These are phyloP conservation scores for Hystrix cristata DNA, from an alignment of 2,113 vertebrate species.

Conservation along the genomic window DNA sequence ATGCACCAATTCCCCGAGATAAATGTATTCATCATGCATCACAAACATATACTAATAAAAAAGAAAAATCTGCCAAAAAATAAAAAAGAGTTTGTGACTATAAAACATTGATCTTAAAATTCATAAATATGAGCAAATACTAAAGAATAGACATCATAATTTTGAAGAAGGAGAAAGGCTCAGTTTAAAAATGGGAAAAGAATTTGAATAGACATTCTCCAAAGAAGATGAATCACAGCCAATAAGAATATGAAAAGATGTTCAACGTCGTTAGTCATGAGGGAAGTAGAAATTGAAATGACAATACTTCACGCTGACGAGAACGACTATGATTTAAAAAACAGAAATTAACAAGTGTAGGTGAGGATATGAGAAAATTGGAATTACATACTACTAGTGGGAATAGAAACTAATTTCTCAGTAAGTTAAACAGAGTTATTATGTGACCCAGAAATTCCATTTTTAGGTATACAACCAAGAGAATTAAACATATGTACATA, in stretches of 20 bases:
- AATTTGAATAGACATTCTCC: neutral
- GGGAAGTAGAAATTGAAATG: neutral
- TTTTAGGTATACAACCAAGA: neutral
- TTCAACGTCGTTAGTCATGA: neutral
- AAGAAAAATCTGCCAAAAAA: constrained; percentile 20
- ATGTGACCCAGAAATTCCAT: neutral
- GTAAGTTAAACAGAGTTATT: neutral
- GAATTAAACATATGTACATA: neutral
- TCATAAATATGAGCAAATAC: neutral
- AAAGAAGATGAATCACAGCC: neutral
- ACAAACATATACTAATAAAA: neutral
- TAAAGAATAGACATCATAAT: neutral
- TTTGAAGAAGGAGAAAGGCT: neutral
- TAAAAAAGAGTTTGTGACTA: neutral
- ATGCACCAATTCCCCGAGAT: neutral
- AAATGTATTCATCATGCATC: neutral
- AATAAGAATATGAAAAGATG: neutral
- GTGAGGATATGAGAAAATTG: neutral
- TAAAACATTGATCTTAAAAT: neutral
- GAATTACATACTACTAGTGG: neutral
- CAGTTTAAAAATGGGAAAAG: neutral
- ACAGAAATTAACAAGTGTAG: neutral
- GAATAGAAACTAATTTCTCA: constrained; percentile 45
- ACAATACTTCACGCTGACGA: neutral
- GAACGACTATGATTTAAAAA: neutral